A percentile compares a stretch with the other conserved stretches of the same genome.
phyloP scores from a whole-genome alignment of 2,113 vertebrate species.

The Bothrops jararaca region DNA sequence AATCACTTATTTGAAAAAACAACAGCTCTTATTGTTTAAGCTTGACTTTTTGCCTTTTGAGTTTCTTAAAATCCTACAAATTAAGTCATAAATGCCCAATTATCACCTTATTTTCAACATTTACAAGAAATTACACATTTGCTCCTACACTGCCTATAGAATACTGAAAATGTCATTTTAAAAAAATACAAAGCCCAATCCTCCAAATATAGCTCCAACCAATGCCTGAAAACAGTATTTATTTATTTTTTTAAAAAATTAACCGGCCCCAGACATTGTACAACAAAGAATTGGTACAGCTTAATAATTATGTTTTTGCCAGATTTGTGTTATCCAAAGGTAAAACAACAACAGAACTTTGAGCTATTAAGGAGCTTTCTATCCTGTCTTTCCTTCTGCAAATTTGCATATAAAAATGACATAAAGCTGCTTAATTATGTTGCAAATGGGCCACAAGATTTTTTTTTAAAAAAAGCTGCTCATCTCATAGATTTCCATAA shows the following conservation, averaged over 20 bases:
- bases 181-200: neutral
- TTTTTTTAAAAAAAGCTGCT: neutral
- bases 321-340: neutral
- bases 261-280: neutral
- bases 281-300: neutral
- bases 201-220: neutral
- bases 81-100: neutral
- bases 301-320: constrained; percentile 8
- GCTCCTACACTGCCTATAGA: neutral
- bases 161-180: neutral
- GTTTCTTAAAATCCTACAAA: neutral
- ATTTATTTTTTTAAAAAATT: neutral
- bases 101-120: neutral
- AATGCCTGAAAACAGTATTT: neutral
- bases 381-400: neutral
- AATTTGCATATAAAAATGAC: neutral
- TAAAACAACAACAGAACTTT: constrained; percentile 6
- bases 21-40: neutral
- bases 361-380: constrained; percentile 11
- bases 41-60: neutral
- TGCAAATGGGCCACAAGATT: neutral
- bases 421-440: neutral
- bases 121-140: neutral
- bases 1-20: neutral
- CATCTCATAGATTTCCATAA: neutral